These are phyloP conservation scores for Galerucella nymphaeae DNA, from an alignment of 2,888 invertebrate genomes.

Conservation along the genomic window DNA sequence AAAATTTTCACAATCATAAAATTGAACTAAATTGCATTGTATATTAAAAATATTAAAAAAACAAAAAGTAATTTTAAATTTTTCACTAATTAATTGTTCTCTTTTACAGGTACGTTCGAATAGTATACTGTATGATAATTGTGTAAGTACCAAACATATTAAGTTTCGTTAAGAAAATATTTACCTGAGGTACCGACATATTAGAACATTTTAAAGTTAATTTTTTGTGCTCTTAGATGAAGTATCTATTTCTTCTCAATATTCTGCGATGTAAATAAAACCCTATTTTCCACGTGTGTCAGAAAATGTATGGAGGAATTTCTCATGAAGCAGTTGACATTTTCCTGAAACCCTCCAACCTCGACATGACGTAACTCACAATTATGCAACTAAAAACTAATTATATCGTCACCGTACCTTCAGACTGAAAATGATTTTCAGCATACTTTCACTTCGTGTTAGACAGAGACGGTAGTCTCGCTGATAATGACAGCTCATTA, in stretches of 20 bases:
- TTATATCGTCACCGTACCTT: constrained; percentile 33
- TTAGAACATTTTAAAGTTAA: too few species aligned
- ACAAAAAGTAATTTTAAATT: too few species aligned
- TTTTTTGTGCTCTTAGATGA: too few species aligned
- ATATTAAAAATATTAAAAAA: too few species aligned
- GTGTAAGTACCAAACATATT: not conserved
- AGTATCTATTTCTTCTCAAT: too few species aligned
- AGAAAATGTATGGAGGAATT: not conserved
- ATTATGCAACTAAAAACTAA: constrained; percentile 37
- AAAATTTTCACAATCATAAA: too few species aligned
- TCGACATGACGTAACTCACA: constrained; percentile 27
- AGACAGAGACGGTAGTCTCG: constrained; percentile 18
- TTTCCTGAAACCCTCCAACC: not conserved
- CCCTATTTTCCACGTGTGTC: not conserved
- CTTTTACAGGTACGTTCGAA: not conserved
- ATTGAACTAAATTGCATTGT: too few species aligned
- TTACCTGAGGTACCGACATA: too few species aligned
- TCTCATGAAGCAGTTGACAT: constrained; percentile 1
- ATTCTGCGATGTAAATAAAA: too few species aligned
- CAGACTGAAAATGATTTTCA: constrained; percentile 39
- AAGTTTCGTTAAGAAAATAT: too few species aligned
- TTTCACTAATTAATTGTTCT: not conserved
- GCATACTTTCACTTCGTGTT: constrained; percentile 12
- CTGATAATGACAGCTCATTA: constrained; percentile 35
- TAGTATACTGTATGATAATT: not conserved